phyloP scores from a whole-genome alignment of 1,140 invertebrate species.

The Drosophila tani region DNA sequence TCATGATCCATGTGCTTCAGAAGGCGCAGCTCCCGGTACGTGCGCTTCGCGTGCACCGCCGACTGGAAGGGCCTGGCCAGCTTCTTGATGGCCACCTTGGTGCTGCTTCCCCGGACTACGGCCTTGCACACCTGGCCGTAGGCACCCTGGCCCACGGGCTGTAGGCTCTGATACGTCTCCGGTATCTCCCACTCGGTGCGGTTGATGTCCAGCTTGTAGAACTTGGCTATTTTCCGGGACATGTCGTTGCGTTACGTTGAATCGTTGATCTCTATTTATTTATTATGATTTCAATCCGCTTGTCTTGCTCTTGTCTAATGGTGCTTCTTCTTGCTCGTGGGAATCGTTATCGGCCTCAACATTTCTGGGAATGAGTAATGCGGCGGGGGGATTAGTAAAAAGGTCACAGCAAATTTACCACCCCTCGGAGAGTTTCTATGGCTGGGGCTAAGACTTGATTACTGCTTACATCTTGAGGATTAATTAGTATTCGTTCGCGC shows the following conservation, averaged over 20 bases:
- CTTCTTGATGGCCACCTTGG: conserved; percentile 99
- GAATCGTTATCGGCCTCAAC: conserved; percentile 48
- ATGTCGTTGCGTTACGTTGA: conserved; percentile 18
- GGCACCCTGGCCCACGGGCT: conserved; percentile 97
- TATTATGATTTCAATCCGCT: conserved; percentile 34
- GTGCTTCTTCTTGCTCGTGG: conserved; percentile 55
- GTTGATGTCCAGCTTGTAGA: conserved; percentile 96
- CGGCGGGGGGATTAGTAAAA: conserved; percentile 11
- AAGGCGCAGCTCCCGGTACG: conserved; percentile 97
- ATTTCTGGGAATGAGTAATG: conserved; percentile 49
- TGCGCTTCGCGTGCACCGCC: conserved; percentile 99
- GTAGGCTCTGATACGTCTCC: conserved; percentile 95
- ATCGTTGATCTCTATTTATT: conserved; percentile 10
- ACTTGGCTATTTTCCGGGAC: conserved; percentile 85
- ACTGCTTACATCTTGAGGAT: conserved; percentile 26
- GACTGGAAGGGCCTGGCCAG: conserved; percentile 98
- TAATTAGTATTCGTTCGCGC: conserved; percentile 7
- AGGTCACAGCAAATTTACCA: background rate
- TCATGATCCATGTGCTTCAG: conserved; percentile 99
- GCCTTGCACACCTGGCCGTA: conserved; percentile 93
- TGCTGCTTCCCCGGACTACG: conserved; percentile 90
- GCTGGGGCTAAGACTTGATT: background rate
- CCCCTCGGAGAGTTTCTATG: background rate
- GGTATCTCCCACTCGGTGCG: conserved; percentile 99
- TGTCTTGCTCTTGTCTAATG: conserved; percentile 29